Base-by-base conservation (phyloP, 1,140 invertebrate genomes). In the Nasonia vitripennis region DNA sequence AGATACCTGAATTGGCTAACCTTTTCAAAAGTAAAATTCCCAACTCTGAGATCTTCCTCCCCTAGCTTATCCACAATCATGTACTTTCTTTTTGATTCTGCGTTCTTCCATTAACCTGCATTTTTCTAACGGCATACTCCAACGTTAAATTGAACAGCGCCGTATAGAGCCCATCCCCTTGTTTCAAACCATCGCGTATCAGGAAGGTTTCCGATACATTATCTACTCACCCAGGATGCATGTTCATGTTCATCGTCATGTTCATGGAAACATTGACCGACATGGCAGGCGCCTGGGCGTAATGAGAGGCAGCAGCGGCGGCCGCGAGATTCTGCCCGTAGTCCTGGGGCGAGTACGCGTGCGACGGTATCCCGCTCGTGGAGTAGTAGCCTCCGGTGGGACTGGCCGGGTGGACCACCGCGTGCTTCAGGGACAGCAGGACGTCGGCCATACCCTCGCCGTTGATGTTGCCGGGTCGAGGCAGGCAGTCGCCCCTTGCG, bases 211-310 rank as follows among this genome's bases (percentile, higher is more conserved):
- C 27, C 0, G 27, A 27, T 27, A 27, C 0, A 27, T 27, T 27
- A 27, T 27, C 31, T 0, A 87, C 86, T 90, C 85, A 93, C 93
- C 96, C 94, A 94, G 96, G 74, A 94, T 96, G 92, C 95, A 96
- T 89, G 90, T 93, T 90, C 78, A 97, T 97, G 91, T 97, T 97
- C 96, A 98, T 98, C 27, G 98, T 99, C 98, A 99, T 99, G 91
- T 98, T 98, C 98, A 99, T 98, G 83, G 97, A 98, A 0, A 99
- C 98, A 90, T 99, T 99, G 84, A 99, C 98, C 89, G 97, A 98
- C 98, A 99, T 99, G 23, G 95, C 95, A 0, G 95, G 93, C 0
- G 93, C 93, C 9, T 93, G 90, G 45, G 94, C 91, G 83, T 95
- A 95, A 86, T 94, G 93, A 83, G 87, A 91, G n/a, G n/a, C 91